Conservation (phyloP, 2,888 invertebrate genomes). For the Meghimatium bilineatum region DNA sequence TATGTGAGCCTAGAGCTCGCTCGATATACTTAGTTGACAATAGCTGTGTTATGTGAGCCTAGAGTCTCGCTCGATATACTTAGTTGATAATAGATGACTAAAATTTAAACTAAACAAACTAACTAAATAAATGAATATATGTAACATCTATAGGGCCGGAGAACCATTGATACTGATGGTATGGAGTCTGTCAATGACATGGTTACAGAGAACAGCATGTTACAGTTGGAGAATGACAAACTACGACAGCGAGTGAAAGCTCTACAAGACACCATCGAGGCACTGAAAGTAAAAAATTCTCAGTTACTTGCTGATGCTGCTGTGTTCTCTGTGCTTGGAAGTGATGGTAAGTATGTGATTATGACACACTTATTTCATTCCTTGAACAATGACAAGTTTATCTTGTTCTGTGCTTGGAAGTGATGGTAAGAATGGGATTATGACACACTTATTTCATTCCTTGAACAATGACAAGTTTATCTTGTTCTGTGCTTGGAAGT, state of each 20-base stretch:
- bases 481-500: too few relatives aligned
- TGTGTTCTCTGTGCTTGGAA: constrained; percentile 32
- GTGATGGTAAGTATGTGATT: constrained; percentile 34
- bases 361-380: neutral
- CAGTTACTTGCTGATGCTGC: constrained; percentile 85
- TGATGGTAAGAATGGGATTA: too few relatives aligned
- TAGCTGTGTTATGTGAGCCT: too few relatives aligned
- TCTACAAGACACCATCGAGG: constrained; percentile 94
- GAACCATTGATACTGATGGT: constrained; percentile 90
- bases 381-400: too few relatives aligned
- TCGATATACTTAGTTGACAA: too few relatives aligned
- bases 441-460: too few relatives aligned
- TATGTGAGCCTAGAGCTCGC: too few relatives aligned
- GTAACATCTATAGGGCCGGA: constrained; percentile 84
- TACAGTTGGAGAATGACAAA: constrained; percentile 91
- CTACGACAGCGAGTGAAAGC: constrained; percentile 93
- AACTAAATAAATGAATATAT: neutral
- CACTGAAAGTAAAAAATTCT: constrained; percentile 86
- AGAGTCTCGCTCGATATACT: too few relatives aligned
- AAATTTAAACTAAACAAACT: too few relatives aligned
- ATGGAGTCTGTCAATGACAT: constrained; percentile 93
- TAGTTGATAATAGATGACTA: too few relatives aligned
- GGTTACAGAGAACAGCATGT: constrained; percentile 95
- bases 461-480: too few relatives aligned
- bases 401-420: too few relatives aligned